These are phyloP conservation scores for Stictocephala bisonia DNA, from an alignment of 2,888 invertebrate species.

Conservation along the genomic window DNA sequence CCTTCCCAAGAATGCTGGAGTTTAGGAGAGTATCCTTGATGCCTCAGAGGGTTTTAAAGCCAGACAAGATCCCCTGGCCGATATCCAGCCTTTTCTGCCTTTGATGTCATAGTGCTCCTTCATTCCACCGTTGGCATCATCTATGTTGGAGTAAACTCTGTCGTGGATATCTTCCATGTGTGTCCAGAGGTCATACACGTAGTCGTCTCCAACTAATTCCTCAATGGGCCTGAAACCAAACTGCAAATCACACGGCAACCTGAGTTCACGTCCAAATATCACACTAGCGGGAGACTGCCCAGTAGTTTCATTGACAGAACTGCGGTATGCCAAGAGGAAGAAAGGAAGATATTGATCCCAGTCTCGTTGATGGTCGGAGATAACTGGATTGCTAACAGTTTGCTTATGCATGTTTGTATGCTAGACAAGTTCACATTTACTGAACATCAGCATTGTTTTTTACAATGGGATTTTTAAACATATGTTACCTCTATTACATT, in stretches of 20 bases:
- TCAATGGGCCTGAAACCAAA: slow-evolving; percentile 21
- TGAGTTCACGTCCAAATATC: slow-evolving; percentile 43
- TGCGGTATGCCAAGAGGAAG: slow-evolving; percentile 47
- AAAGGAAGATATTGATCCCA: slow-evolving; percentile 53
- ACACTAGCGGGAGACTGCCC: slow-evolving; percentile 37
- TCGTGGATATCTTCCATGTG: neutral
- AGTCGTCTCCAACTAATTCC: neutral
- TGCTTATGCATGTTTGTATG: too few relatives aligned
- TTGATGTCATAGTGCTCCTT: neutral
- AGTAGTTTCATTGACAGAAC: slow-evolving; percentile 42
- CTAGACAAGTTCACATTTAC: too few relatives aligned
- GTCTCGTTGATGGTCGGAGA: too few relatives aligned
- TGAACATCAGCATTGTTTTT: too few relatives aligned
- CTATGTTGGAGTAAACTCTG: neutral
- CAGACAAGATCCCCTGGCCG: neutral
- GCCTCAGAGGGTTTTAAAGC: neutral
- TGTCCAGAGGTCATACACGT: neutral
- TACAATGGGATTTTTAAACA: too few relatives aligned
- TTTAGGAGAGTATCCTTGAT: neutral
- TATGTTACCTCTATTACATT: too few relatives aligned
- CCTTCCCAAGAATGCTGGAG: neutral
- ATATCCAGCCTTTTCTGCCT: neutral
- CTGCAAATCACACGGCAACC: slow-evolving; percentile 22
- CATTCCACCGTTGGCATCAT: neutral
- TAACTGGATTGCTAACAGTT: too few relatives aligned